Evolutionary conservation across 2,888 invertebrate genomes (phyloP).

Genomic region (Habroteleia sp.): DNA sequence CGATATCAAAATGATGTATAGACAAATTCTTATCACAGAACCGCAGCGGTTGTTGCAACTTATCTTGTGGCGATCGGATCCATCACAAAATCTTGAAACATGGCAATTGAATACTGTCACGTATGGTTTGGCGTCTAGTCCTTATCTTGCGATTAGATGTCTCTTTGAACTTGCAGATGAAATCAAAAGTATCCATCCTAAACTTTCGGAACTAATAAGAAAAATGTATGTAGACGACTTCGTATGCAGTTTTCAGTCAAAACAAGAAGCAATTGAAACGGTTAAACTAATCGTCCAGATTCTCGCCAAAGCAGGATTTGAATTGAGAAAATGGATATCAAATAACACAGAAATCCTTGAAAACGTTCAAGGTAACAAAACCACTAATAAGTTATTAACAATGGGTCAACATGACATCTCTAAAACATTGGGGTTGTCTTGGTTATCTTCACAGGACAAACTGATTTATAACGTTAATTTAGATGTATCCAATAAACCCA

Average conservation of each 20-base stretch:
- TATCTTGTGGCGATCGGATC: neutral
- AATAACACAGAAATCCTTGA: constrained; percentile 1
- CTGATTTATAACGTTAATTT: neutral
- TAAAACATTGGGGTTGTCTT: constrained; percentile 9
- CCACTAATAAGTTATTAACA: neutral
- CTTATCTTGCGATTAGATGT: constrained; percentile 7
- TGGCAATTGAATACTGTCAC: constrained; percentile 6
- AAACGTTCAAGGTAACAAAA: neutral
- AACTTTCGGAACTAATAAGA: neutral
- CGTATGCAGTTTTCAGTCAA: constrained; percentile 1
- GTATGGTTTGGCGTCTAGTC: neutral
- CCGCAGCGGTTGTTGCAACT: neutral
- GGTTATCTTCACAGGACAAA: neutral
- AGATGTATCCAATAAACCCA: neutral
- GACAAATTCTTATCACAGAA: neutral
- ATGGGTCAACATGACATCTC: constrained; percentile 1
- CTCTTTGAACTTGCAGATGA: constrained; percentile 2
- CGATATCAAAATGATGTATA: constrained; percentile 3
- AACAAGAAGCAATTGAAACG: neutral
- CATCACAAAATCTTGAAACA: neutral
- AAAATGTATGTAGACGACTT: constrained; percentile 13
- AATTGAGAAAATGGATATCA: constrained; percentile 18
- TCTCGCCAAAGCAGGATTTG: constrained; percentile 6
- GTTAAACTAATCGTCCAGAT: neutral
- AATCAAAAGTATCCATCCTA: neutral